Conservation (phyloP, 2,797 vertebrate species). For the Scomberomorus guttatus region DNA sequence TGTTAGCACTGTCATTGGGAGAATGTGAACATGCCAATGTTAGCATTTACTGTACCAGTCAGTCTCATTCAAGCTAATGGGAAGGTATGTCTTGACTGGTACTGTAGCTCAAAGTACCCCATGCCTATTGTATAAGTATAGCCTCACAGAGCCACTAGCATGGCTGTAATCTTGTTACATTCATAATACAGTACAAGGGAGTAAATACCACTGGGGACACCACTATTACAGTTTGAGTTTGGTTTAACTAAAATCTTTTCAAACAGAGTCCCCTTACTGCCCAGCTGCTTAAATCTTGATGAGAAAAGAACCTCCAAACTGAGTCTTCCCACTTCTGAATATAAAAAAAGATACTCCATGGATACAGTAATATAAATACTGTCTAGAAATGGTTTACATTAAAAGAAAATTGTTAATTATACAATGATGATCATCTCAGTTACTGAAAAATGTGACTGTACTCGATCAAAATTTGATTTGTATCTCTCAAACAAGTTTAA, state of each 20-base stretch:
- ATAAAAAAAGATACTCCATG: background rate
- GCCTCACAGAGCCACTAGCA: too few relatives aligned
- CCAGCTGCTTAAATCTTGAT: too few relatives aligned
- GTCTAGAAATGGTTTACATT: background rate
- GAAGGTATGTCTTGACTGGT: too few relatives aligned
- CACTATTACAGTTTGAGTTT: background rate
- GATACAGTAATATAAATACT: background rate
- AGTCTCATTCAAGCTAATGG: too few relatives aligned
- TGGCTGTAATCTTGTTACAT: too few relatives aligned
- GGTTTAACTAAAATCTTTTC: background rate
- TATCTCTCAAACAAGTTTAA: background rate
- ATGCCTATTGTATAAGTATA: too few relatives aligned
- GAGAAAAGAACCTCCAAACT: background rate
- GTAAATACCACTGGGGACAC: background rate
- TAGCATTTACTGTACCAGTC: too few relatives aligned
- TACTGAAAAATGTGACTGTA: background rate
- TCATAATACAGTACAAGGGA: background rate
- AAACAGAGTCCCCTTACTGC: too few relatives aligned
- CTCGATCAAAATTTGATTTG: background rate
- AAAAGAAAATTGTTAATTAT: background rate
- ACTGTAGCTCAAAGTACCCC: too few relatives aligned
- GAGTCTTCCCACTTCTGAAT: background rate
- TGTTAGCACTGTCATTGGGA: too few relatives aligned
- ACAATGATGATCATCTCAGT: background rate
- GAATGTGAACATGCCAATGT: too few relatives aligned